Base-by-base conservation (phyloP, 2,888 invertebrate genomes). In the Ennomos quercinarius region DNA sequence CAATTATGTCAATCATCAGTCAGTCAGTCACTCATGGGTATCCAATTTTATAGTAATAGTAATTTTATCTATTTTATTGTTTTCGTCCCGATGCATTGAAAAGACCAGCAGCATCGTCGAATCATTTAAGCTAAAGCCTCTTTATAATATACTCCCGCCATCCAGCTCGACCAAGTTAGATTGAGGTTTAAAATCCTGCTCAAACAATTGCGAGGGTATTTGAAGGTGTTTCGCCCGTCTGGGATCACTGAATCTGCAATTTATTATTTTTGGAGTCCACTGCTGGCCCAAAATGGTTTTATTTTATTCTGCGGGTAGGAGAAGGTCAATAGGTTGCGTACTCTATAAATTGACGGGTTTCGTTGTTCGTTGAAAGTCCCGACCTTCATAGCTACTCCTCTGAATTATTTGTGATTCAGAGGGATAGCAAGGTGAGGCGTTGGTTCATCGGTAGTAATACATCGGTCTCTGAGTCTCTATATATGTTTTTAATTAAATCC, bases 161-260 rank as follows among this genome's bases (percentile, higher is more conserved):
- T 2, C 6, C 27, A 27, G 27, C 6, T 12, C 35, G 46, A 46
- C 46, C 8, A 41, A 50, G 13, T 42, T 41, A 42, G 38, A 27
- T 38, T 48, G n/a, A n/a, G n/a, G n/a, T n/a, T n/a, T 50, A 49
- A 43, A 58, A 46, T 43, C 47, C 51, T 51, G 40, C 12, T 47
- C 51, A 27, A 44, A 58, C 36, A 49, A 49, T 54, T 51, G 47
- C 59, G 67, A 77, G 74, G 76, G 65, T 63, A 66, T 48, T 8
- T 67, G 66, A 70, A 77, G 70, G 74, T 75, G 75, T 68, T 67
- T 57, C 49, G 66, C 66, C 67, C 70, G 64, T 64, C 48, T 58
- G 36, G 60, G 27, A 51, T 57, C 47, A 63, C 56, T 56, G 46
- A 52, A 49, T 58, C 64, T 63, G 55, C 52, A 43, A 61, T 64